Evolutionary conservation across 2,113 vertebrate species (phyloP).

Genomic region (Cyprinodon variegatus): DNA sequence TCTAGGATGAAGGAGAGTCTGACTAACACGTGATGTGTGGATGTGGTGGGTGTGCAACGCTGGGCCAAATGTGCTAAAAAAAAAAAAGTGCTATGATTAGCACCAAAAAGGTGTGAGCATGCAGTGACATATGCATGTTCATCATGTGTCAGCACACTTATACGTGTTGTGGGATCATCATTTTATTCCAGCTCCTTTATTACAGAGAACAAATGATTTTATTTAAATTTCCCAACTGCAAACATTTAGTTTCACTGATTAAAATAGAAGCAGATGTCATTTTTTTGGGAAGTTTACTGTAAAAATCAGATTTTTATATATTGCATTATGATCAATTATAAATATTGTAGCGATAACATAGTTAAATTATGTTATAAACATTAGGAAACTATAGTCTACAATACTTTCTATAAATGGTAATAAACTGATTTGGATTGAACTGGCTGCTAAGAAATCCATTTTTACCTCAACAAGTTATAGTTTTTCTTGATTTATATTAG

Average conservation of each 20-base stretch:
- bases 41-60: background rate
- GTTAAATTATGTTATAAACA: too few relatives aligned
- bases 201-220: background rate
- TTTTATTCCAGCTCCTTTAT: background rate
- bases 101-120: background rate
- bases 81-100: background rate
- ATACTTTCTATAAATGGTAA: too few relatives aligned
- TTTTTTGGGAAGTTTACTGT: background rate
- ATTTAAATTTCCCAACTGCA: background rate
- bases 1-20: background rate
- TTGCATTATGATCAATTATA: background rate
- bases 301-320: background rate
- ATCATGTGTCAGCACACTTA: background rate
- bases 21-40: background rate
- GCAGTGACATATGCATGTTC: background rate
- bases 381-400: too few relatives aligned
- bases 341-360: too few relatives aligned
- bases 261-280: background rate
- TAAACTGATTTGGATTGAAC: too few relatives aligned
- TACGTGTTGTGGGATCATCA: background rate
- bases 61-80: background rate
- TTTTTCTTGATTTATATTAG: too few relatives aligned
- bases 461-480: too few relatives aligned
- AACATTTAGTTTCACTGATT: background rate
- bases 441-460: too few relatives aligned